Percentiles rank a stretch among this genome's conserved stretches.
These are phyloP conservation scores for Eira barbara DNA, from an alignment of 2,113 vertebrate genomes.

Conservation along the genomic window DNA sequence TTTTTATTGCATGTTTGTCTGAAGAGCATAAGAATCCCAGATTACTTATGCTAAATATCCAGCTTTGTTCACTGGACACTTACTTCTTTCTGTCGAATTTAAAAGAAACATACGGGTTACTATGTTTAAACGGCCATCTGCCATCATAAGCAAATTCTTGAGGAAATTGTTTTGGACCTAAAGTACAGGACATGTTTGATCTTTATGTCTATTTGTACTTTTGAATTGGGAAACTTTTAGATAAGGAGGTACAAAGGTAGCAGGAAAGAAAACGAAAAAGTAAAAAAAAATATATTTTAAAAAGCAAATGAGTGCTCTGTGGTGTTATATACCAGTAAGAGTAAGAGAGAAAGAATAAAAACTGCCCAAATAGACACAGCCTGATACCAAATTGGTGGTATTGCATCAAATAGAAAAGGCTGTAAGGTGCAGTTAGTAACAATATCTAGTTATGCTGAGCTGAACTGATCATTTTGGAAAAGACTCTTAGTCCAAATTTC, in stretches of 20 bases:
- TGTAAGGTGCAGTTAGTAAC: background rate
- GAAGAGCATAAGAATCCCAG: constrained; percentile 2
- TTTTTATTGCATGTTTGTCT: constrained; percentile 3
- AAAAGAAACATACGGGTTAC: constrained; percentile 39
- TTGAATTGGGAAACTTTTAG: constrained; percentile 37
- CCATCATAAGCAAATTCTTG: constrained; percentile 43
- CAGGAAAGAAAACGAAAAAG: background rate
- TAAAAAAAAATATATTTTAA: background rate
- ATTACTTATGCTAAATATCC: background rate
- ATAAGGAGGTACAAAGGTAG: background rate
- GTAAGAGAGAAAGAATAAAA: background rate
- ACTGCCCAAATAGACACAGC: background rate
- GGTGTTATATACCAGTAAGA: background rate
- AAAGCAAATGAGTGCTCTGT: background rate
- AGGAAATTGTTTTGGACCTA: constrained; percentile 47
- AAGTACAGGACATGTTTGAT: constrained; percentile 8
- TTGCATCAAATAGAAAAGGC: background rate
- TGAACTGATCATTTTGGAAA: background rate
- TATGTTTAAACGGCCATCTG: constrained; percentile 47
- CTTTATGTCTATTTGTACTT: constrained; percentile 14
- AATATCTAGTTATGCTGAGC: background rate
- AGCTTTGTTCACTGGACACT: background rate
- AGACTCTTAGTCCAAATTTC: background rate
- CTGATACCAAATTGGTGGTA: background rate
- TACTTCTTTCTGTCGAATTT: constrained; percentile 11